Evolutionary conservation across 2,888 invertebrate genomes (phyloP), one percentile per base, ranked within the genome.

Genomic region (Netelia fuscicornis): DNA sequence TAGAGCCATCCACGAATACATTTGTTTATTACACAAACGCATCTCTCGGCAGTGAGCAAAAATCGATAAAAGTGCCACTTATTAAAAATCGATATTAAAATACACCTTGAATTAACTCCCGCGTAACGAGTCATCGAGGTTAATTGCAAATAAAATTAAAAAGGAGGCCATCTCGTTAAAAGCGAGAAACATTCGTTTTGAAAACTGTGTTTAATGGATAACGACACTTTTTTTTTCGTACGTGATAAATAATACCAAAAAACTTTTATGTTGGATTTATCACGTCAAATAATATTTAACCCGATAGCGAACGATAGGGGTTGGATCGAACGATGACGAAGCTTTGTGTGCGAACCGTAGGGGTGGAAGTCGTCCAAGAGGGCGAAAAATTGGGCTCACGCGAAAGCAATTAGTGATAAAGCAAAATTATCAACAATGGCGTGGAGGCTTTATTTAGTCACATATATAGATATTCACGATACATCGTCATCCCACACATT

Each of bases 1-100:
- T 3, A 30, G 30, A 30, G 3, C 3, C 30, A 3, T 3, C 30
- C 30, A 2, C 30, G 2, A 30, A 30, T 30, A 30, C 30, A 30
- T 30, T 48, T 48, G 48, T 9, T 48, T 60, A 78, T 78, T 60
- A 60, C 68, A 70, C 60, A 25, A 17, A 20, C 48, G 52, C 9
- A 13, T 48, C n/a, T 13, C 42, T 78, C 64, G 83, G 75, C 83
- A 83, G 83, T 86, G 83, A 83, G 68, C 79, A 79, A 77, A 80
- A 86, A 86, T 84, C 84, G 82, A 86, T 84, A 81, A 70, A 62
- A 81, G 71, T 62, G 65, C 75, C 84, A 83, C 71, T 87, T 81
- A 81, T 78, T 48, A 48, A 30, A 30, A 30, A 30, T 30, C 30
- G 48, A 48, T 48, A 48, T 48, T 48, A 65, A 23, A 23, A 20